Conservation (phyloP, 2,113 vertebrate species). For the Pterocles orientalis region DNA sequence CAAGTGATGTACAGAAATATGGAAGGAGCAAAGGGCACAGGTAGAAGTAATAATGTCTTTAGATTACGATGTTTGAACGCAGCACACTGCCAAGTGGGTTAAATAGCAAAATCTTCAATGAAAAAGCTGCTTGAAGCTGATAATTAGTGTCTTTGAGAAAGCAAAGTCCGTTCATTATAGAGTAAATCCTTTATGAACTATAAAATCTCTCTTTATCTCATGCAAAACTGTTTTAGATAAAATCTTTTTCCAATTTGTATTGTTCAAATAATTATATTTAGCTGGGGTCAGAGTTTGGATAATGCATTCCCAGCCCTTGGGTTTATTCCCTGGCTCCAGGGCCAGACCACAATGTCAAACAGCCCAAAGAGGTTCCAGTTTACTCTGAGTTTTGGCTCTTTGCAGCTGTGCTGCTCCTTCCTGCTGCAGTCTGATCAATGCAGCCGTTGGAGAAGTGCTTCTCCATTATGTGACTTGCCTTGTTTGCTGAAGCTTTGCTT, state of each 20-base stretch:
- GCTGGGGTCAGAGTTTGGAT: neutral
- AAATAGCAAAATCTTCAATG: neutral
- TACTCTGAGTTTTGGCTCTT: neutral
- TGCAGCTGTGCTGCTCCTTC: neutral
- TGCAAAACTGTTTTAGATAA: neutral
- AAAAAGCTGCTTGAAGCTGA: neutral
- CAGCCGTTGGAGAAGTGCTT: neutral
- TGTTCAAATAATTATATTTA: neutral
- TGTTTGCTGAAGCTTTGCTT: constrained; percentile 5
- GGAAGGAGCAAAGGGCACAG: neutral
- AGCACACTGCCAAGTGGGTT: neutral
- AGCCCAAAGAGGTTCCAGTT: neutral
- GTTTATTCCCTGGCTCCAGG: constrained; percentile 16
- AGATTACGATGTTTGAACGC: neutral
- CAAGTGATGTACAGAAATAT: neutral
- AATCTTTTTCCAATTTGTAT: neutral
- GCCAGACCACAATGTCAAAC: neutral
- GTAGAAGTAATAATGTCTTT: neutral
- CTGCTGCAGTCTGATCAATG: neutral
- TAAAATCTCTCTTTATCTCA: neutral
- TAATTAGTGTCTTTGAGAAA: neutral
- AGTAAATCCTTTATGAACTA: neutral
- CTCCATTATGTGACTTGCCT: neutral
- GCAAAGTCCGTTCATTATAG: neutral
- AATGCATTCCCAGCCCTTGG: neutral